Evolutionary conservation across 2,113 vertebrate species (phyloP), one percentile per base, ranked within the genome.

Genomic region (Uropsilus gracilis): DNA sequence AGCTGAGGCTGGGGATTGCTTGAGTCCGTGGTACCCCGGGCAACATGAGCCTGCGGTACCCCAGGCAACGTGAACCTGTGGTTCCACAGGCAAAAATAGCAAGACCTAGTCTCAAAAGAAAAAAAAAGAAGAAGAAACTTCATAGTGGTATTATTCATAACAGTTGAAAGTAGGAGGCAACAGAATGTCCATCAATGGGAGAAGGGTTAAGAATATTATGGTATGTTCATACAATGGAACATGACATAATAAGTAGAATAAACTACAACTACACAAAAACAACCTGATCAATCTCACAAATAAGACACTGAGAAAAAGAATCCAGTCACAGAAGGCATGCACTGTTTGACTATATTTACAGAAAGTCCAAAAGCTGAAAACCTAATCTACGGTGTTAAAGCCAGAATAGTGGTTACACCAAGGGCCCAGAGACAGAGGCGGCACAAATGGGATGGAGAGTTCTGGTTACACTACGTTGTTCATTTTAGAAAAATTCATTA

Each of bases 301-400:
- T 10, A 64, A 91, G 89, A 91, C 53, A 10, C 37, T 92, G 76
- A 86, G n/a, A 73, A 61, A 85, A 92, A 81, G 34, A 80, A 87
- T 48, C 26, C 9, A 77, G 76, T 5, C 24, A 69, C 39, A 94
- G 50, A 81, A 85, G 48, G 32, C n/a, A 68, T 69, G 13, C 57
- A 66, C 89, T 66, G 32, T 26, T 59, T 48, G 26, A 69, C 57
- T 73, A 20, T 28, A 50, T 80, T 84, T 42, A 42, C 14, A 37
- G 76, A 22, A 90, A 72, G 30, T 77, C 73, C 20, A 61, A 92
- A 90, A 81, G 34, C 55, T 95, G 50, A 46, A 73, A 89, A 83
- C 24, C n/a, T 89, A 61, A 53, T 80, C 18, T 34, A 26, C 12
- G 28, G n/a, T 32, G 42, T 76, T 89, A 90, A 71, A 72, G 18